Evolutionary conservation across 2,888 invertebrate species (phyloP).

Genomic region (Hecatera dysodea): DNA sequence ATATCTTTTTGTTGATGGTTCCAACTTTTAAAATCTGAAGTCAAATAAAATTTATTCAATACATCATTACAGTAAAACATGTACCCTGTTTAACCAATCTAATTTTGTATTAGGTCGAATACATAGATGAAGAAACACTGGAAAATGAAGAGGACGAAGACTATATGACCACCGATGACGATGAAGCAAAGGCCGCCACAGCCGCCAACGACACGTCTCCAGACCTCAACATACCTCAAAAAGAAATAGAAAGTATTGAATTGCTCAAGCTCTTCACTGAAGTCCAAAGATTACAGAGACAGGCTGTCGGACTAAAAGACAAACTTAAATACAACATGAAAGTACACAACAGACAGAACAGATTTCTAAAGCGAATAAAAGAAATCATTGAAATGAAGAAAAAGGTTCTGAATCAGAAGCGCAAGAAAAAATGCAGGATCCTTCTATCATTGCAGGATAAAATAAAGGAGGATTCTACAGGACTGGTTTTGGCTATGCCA

Average conservation of each 20-base stretch:
- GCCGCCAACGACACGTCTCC: conserved; percentile 40
- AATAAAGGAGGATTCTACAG: conserved; percentile 85
- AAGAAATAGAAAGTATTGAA: conserved; percentile 73
- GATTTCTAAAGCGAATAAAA: conserved; percentile 78
- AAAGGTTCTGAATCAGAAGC: conserved; percentile 81
- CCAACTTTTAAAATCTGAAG: too few species aligned
- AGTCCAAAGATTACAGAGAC: conserved; percentile 85
- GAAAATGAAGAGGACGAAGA: conserved; percentile 79
- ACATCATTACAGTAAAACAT: background rate
- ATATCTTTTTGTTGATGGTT: too few species aligned
- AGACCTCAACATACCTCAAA: conserved; percentile 62
- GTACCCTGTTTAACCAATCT: background rate
- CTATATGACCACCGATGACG: conserved; percentile 76
- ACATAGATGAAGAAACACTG: conserved; percentile 86
- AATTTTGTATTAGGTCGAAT: conserved; percentile 80
- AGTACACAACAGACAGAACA: conserved; percentile 81
- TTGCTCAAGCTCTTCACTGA: conserved; percentile 84
- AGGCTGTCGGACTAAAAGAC: conserved; percentile 80
- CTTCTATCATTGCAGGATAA: conserved; percentile 85
- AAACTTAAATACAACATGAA: conserved; percentile 83
- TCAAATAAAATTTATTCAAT: background rate
- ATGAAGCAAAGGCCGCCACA: conserved; percentile 60
- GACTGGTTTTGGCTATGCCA: conserved; percentile 86
- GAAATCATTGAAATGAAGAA: conserved; percentile 84
- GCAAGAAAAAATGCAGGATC: conserved; percentile 86